Percentiles rank a stretch among this genome's conserved stretches.
These are phyloP conservation scores for Leptestheria dahalacensis DNA, from an alignment of 1,140 invertebrate genomes.

Conservation along the genomic window DNA sequence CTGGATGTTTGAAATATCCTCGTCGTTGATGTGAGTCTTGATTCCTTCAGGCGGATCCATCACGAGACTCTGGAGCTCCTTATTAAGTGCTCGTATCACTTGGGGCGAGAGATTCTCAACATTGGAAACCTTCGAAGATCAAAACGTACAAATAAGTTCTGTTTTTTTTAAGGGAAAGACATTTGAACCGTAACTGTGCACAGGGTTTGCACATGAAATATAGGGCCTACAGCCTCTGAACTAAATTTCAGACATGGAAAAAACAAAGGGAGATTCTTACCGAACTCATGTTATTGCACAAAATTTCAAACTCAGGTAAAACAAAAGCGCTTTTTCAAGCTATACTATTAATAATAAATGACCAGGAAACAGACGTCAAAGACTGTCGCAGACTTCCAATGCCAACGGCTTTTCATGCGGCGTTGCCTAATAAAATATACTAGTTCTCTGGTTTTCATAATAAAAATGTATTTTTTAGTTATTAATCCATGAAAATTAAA, in stretches of 20 bases:
- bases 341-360: not conserved
- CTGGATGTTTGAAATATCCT: conserved; percentile 83
- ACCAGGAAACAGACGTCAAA: not conserved
- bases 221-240: too few relatives aligned
- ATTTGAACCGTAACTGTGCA: too few relatives aligned
- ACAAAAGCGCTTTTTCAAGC: not conserved
- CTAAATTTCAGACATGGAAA: too few relatives aligned
- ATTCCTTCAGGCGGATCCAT: conserved; percentile 73
- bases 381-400: too few relatives aligned
- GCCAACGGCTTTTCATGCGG: not conserved
- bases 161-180: too few relatives aligned
- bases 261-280: not conserved
- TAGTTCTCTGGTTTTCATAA: too few relatives aligned
- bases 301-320: not conserved
- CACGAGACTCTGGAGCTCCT: conserved; percentile 63
- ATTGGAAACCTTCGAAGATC: not conserved
- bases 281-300: not conserved
- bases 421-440: not conserved
- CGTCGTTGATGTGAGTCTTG: conserved; percentile 69
- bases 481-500: too few relatives aligned
- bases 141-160: not conserved
- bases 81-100: conserved; percentile 65
- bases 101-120: conserved; percentile 85
- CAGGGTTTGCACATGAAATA: too few relatives aligned
- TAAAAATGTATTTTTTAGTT: too few relatives aligned